Evolutionary conservation across 2,797 vertebrate species (phyloP), one percentile per base, ranked within the genome.

Genomic region (Podarcis lilfordi): DNA sequence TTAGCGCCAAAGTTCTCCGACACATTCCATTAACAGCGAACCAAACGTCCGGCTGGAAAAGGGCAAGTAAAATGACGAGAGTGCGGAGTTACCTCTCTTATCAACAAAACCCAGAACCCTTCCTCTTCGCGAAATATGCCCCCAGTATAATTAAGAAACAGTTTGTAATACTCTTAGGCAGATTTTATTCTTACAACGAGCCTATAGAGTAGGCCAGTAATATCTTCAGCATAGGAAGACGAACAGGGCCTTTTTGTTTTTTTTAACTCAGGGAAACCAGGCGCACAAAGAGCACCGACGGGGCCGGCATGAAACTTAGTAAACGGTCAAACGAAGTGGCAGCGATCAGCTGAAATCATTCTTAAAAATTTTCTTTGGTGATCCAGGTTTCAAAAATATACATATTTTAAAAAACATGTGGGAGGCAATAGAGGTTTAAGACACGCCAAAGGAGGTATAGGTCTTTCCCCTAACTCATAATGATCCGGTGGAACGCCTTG

Each of bases 211-310:
- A 82, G 86, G 29, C 37, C 29, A 23, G 50, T 19, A 3, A 13
- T 23, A 1, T 2, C 8, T 13, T 23, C 10, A 2, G 3, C 0
- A 5, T 37, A 6, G 32, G 71, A 21, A 19, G 2, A 19, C 6
- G 11, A 68, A 27, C 61, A 35, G 15, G 45, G 68, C 3, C 15
- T 11, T 25, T 68, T 81, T 32, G 21, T 1, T 7, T 21, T 11
- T 25, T 68, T 66, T 32, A 61, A 61, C 59, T 61, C 59, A 61
- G 21, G 59, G 59, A 19, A 61, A 61, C 2, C 21, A 61, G 4
- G 59, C 19, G 21, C 59, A 23, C 6, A 21, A 17, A 61, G 59
- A 61, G 2, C 3, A 77, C 9, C 29, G 11, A 64, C 1, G 45
- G 68, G 6, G 11, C 3, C 3, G 15, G 8, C 5, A 59, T 0